Base-by-base conservation (phyloP, 1,140 invertebrate genomes). In the Lordiphosa collinella region DNA sequence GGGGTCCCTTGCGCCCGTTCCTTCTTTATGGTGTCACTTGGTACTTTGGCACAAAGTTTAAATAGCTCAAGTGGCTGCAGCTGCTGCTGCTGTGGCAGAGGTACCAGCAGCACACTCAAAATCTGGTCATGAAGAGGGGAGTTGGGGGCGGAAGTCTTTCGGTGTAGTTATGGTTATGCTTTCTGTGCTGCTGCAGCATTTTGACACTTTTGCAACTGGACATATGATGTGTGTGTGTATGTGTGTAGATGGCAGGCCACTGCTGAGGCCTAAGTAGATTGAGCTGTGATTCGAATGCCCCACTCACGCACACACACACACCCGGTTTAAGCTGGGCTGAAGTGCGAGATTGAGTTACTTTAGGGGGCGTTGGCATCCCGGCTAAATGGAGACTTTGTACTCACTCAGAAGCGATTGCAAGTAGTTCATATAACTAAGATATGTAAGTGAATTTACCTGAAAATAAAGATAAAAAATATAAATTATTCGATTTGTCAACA, bases 61-160 rank as follows among this genome's bases (percentile, higher is more conserved):
- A 80, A 82, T 70, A 67, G 75, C 76, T 82, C 70, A 80, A 79
- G 69, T 79, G 63, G 58, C 38, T 60, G 56, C 69, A 63, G 52
- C 50, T 53, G 40, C 29, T 41, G 47, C 18, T 29, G 25, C 25
- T 29, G 25, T 8, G 25, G 25, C 25, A 29, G 25, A 29, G 25
- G 25, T 29, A 29, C 25, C 25, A 8, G 7, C 25, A 29, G 25
- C 25, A 29, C 7, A 8, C 25, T 29, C 25, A 29, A 29, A 40
- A 37, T 13, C 13, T 34, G 31, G 9, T 9, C 6, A 43, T 8
- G 4, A 34, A 18, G 10, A 46, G 32, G 29, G 8, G 29, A 41
- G 9, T 31, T 16, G 32, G 12, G 22, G n/a, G 22, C 9, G n/a
- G 18, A 3, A 22, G 4, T 22, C 18, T 22, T 22, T 22, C 32